Evolutionary conservation across 2,797 vertebrate species (phyloP), one percentile per base, ranked within the genome.

Genomic region (Gila robusta): DNA sequence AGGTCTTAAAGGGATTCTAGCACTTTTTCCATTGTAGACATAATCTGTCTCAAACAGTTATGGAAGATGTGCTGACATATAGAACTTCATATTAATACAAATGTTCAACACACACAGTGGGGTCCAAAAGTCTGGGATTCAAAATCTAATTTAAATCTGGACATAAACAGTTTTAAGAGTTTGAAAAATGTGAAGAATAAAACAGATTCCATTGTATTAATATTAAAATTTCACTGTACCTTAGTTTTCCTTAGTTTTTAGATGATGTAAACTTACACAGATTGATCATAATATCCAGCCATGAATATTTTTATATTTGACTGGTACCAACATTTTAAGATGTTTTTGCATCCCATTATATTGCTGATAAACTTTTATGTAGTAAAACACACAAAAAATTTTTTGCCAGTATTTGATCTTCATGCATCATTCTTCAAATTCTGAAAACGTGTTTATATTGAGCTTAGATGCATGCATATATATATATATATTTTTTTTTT

Each of bases 11-110:
- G 39, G 70, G 71, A 82, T 32, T 62, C 35, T n/a, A 35, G 47
- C 70, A 49, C 37, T 21, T 70, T 23, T 71, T n/a, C 49, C 16
- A 71, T 54, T 49, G 39, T 74, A 32, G 26, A 47, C 11, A 73
- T 35, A n/a, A 47, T 23, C 56, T 35, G 52, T 54, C 26, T 59
- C 6, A 44, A 72, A 72, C 49, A 9, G 11, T n/a, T 32, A 62
- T 26, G 11, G 6, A 44, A n/a, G 14, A 70, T 70, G 35, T 5
- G 1, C 19, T 23, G 9, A 2, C 9, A 77, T 56, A 14, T 39
- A n/a, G 6, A 79, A 19, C 26, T 79, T 19, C 5, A 79, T 64
- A 79, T 79, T 62, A n/a, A 64, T 62, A 62, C 14, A 39, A 59
- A 39, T 19, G 54, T 44, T 72, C 23, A 72, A 26, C 70, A 44